Percentiles rank a stretch among this genome's conserved stretches.
phyloP scores from a whole-genome alignment of 2,113 vertebrate genomes.

The Cebus imitator region DNA sequence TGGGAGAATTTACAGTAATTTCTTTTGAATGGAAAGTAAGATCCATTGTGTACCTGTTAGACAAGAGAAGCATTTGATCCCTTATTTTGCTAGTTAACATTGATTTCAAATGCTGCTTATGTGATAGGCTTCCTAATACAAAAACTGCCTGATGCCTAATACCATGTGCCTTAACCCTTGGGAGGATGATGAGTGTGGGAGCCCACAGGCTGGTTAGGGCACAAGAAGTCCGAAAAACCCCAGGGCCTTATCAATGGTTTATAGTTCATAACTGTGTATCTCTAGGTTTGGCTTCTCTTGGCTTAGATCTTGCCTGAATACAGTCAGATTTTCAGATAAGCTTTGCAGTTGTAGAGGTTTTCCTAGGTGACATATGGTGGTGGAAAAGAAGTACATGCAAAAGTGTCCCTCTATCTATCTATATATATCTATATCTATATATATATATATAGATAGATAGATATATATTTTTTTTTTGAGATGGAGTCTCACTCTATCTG shows the following conservation, averaged over 20 bases:
- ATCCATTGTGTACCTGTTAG: slow-evolving; percentile 60
- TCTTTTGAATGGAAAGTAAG: slow-evolving; percentile 75
- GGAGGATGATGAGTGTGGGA: not conserved
- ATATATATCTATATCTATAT: too few species aligned
- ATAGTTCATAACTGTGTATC: not conserved
- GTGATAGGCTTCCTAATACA: slow-evolving; percentile 65
- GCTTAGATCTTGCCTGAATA: not conserved
- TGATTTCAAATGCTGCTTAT: slow-evolving; percentile 70
- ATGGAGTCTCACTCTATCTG: not conserved
- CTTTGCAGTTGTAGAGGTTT: not conserved
- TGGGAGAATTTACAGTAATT: slow-evolving; percentile 65
- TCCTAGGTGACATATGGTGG: slow-evolving; percentile 70
- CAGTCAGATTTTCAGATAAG: not conserved
- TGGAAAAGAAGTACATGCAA: slow-evolving; percentile 45
- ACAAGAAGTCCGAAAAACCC: not conserved
- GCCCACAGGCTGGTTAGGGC: not conserved
- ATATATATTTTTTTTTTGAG: not conserved
- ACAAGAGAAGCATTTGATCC: slow-evolving; percentile 70
- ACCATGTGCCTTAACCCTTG: not conserved
- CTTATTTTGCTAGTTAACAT: slow-evolving; percentile 74
- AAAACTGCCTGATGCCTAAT: not conserved
- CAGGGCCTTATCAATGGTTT: not conserved
- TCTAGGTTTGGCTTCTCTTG: not conserved
- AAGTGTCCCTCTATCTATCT: not conserved
- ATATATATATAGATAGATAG: too few species aligned